Conservation (phyloP, 2,888 invertebrate genomes). For the Tetheella fluctuosa region DNA sequence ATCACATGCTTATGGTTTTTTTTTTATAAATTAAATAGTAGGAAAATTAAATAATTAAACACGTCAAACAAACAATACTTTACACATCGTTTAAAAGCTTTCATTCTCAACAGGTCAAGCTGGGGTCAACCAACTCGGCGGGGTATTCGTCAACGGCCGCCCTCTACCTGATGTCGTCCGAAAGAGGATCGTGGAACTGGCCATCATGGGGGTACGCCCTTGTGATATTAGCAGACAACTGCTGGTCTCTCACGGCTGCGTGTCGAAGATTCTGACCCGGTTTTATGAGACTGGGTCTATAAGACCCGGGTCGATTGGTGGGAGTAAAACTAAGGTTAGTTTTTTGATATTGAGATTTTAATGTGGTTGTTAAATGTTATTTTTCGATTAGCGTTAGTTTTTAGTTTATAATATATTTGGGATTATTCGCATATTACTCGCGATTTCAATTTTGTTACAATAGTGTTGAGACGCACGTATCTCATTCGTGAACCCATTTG, state of each 20-base stretch:
- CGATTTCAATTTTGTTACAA: no score
- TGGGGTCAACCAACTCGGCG: conserved; percentile 98
- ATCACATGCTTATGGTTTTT: no score
- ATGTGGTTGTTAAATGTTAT: no score
- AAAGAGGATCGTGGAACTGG: conserved; percentile 96
- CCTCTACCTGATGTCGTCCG: conserved; percentile 97
- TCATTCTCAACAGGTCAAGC: conserved; percentile 90
- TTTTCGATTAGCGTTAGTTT: no score
- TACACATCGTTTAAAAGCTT: conserved; percentile 17
- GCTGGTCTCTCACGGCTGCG: conserved; percentile 98
- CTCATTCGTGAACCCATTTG: no score
- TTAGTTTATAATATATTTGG: no score
- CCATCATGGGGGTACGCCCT: conserved; percentile 96
- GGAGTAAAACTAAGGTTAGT: conserved; percentile 96
- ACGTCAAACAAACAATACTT: no score
- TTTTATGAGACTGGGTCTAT: conserved; percentile 99
- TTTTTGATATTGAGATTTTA: no score
- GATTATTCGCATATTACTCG: no score
- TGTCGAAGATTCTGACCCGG: conserved; percentile 97
- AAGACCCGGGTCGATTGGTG: conserved; percentile 96
- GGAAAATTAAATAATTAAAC: no score
- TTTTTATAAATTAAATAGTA: no score
- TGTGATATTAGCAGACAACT: conserved; percentile 98
- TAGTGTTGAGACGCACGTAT: no score
- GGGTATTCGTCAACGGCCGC: conserved; percentile 98